Evolutionary conservation across 1,140 invertebrate genomes (phyloP).

Genomic region (Neuroterus valhalla): DNA sequence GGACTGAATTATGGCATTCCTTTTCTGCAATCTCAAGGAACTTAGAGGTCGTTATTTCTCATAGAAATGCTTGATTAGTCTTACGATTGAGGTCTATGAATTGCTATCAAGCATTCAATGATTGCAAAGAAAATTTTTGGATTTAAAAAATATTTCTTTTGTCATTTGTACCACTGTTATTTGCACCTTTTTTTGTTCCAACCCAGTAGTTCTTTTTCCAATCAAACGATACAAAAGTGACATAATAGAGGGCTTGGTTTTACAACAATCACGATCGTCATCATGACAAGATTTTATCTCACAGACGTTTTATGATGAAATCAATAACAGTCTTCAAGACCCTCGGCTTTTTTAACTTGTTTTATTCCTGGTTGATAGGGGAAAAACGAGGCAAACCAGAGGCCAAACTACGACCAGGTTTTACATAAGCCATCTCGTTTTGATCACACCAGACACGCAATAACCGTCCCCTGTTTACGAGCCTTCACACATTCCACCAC

Average conservation of each 20-base stretch:
- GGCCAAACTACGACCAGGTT: neutral
- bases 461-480: neutral
- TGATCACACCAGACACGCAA: slow-evolving; percentile 15
- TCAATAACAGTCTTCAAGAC: neutral
- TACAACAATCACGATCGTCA: neutral
- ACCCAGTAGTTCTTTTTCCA: neutral
- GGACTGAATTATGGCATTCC: slow-evolving; percentile 9
- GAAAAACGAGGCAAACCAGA: neutral
- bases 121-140: neutral
- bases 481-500: neutral
- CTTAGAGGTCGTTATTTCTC: neutral
- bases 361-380: neutral
- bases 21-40: slow-evolving; percentile 1
- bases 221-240: neutral
- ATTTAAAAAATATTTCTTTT: neutral
- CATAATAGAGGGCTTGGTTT: neutral
- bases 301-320: neutral
- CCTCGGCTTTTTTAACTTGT: neutral
- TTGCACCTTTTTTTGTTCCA: neutral
- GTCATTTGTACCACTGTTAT: neutral
- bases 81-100: no score
- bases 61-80: neutral
- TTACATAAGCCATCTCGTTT: slow-evolving; percentile 7
- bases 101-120: neutral
- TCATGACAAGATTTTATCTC: neutral